A percentile compares a stretch with the other conserved stretches of the same genome.
Evolutionary conservation across 2,797 vertebrate genomes (phyloP).

Genomic region (Cephalopachus bancanus): DNA sequence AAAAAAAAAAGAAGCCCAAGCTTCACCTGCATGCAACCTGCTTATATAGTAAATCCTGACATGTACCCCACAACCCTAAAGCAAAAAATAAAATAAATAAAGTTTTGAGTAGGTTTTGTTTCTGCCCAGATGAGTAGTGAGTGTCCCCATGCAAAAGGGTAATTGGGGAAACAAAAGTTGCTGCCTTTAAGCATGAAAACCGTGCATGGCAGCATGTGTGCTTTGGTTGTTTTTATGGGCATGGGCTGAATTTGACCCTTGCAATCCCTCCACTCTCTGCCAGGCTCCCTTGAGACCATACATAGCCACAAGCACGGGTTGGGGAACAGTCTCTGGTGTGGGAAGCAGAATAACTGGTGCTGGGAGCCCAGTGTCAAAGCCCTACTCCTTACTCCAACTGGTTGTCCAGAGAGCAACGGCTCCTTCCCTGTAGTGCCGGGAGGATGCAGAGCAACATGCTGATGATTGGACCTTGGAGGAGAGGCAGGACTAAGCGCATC

Average conservation of each 20-base stretch:
- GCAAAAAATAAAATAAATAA: not conserved
- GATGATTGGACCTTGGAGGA: not conserved
- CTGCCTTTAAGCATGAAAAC: slow-evolving; percentile 7
- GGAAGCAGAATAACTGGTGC: not conserved
- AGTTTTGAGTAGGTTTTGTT: slow-evolving; percentile 37
- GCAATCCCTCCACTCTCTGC: not conserved
- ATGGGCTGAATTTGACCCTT: slow-evolving; percentile 15
- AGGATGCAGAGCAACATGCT: not conserved
- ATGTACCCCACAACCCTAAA: no score
- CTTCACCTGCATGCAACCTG: no score
- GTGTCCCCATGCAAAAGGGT: not conserved
- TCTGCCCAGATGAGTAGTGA: not conserved
- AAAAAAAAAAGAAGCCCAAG: no score
- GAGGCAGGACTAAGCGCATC: not conserved
- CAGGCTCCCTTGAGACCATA: not conserved
- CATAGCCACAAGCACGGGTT: accelerated
- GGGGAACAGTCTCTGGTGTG: no score
- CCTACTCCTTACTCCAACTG: not conserved
- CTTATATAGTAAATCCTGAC: no score
- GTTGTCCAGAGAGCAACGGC: not conserved
- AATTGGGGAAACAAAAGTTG: not conserved
- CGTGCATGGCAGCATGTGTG: not conserved
- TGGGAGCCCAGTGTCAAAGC: not conserved
- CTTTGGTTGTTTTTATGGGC: slow-evolving; percentile 13
- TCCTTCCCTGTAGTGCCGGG: not conserved